phyloP scores from a whole-genome alignment of 2,888 invertebrate species.

The Glyphotaelius pellucidus region DNA sequence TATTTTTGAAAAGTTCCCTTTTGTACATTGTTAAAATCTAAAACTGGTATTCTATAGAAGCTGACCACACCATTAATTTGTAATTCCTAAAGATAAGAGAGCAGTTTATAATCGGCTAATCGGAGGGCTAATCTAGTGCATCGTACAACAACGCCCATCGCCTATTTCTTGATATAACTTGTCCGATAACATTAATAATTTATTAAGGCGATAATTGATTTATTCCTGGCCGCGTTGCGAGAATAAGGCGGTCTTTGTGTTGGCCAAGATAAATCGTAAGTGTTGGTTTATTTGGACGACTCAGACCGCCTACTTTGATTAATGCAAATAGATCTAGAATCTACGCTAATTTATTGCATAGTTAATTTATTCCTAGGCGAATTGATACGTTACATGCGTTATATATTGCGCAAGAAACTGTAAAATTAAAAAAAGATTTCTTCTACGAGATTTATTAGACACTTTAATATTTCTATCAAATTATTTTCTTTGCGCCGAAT shows the following conservation, averaged over 20 bases:
- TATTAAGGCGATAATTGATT: constrained; percentile 40
- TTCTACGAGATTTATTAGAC: background rate
- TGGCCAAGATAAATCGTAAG: background rate
- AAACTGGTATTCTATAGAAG: background rate
- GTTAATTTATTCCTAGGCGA: background rate
- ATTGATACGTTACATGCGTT: background rate
- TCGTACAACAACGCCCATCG: background rate
- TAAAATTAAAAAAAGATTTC: background rate
- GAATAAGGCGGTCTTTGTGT: constrained; percentile 9
- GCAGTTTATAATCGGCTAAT: background rate
- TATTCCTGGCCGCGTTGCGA: background rate
- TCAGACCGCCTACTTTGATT: background rate
- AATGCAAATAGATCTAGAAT: background rate
- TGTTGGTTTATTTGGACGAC: background rate
- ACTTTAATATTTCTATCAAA: background rate
- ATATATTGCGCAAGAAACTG: background rate
- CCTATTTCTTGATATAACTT: background rate
- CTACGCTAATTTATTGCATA: constrained; percentile 2
- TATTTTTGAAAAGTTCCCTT: too few species aligned
- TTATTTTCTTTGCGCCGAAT: background rate
- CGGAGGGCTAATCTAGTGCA: background rate
- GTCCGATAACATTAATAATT: constrained; percentile 27
- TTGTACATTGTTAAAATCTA: too few species aligned
- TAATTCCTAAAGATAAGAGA: background rate
- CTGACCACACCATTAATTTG: background rate